phyloP scores from a whole-genome alignment of 2,888 invertebrate genomes.

The Teleogryllus oceanicus region DNA sequence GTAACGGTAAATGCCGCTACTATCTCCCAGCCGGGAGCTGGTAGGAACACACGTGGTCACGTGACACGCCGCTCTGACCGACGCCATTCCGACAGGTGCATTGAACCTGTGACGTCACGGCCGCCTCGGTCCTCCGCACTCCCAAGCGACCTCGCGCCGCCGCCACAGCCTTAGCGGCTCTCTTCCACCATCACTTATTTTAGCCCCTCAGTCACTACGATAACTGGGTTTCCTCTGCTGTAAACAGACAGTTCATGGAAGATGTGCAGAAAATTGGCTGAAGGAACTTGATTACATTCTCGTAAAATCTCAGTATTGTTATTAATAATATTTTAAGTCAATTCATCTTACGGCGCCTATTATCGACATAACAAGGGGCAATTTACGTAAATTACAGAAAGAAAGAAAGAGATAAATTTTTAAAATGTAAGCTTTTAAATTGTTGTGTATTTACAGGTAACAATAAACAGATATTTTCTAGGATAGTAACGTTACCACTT shows the following conservation, averaged over 20 bases:
- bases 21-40: slow-evolving; percentile 6
- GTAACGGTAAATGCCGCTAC: slow-evolving; percentile 18
- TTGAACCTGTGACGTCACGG: slow-evolving; percentile 5
- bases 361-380: no score
- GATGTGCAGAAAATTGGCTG: not conserved
- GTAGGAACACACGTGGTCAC: slow-evolving; percentile 18
- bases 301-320: not conserved
- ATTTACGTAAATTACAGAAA: no score
- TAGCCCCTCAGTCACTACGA: not conserved
- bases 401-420: no score
- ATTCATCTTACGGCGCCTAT: no score
- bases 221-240: not conserved
- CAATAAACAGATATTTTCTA: no score
- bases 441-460: no score
- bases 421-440: no score
- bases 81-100: slow-evolving; percentile 18
- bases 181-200: not conserved
- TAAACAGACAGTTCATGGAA: not conserved
- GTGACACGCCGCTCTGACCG: slow-evolving; percentile 9
- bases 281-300: not conserved
- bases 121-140: not conserved
- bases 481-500: no score
- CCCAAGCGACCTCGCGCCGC: not conserved
- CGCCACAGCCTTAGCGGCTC: not conserved
- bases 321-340: no score